Evolutionary conservation across 1,140 invertebrate genomes (phyloP).

Genomic region (Lasaia peninsularis): DNA sequence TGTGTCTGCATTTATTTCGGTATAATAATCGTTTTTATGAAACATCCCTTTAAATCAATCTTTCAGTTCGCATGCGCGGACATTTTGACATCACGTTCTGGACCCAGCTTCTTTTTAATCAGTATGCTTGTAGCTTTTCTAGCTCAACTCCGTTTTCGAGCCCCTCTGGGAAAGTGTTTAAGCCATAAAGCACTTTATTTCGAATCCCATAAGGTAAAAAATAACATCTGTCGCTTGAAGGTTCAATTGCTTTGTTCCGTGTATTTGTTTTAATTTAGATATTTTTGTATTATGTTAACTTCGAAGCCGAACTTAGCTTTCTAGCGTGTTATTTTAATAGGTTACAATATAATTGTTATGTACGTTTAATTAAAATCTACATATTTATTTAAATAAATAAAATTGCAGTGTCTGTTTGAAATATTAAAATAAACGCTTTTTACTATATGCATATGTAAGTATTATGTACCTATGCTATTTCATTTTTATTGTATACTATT

Average conservation of each 20-base stretch:
- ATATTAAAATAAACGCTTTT: no score
- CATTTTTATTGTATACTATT: no score
- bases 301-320: neutral
- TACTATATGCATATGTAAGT: no score
- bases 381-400: no score
- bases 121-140: conserved; percentile 27
- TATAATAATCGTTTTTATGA: neutral
- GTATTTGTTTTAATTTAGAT: neutral
- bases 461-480: no score
- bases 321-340: neutral
- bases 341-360: no score
- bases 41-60: conserved; percentile 13
- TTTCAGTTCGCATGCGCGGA: conserved; percentile 38
- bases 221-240: neutral
- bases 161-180: neutral
- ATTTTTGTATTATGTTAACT: neutral
- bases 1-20: no score
- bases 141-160: conserved; percentile 12
- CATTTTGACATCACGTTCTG: conserved; percentile 35
- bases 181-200: conserved; percentile 20
- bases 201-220: conserved; percentile 27
- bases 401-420: no score
- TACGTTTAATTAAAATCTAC: no score
- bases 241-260: conserved; percentile 3
- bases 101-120: conserved; percentile 41